Evolutionary conservation across 2,888 invertebrate genomes (phyloP), one percentile per base, ranked within the genome.

Genomic region (Drosophila nr. fundita): DNA sequence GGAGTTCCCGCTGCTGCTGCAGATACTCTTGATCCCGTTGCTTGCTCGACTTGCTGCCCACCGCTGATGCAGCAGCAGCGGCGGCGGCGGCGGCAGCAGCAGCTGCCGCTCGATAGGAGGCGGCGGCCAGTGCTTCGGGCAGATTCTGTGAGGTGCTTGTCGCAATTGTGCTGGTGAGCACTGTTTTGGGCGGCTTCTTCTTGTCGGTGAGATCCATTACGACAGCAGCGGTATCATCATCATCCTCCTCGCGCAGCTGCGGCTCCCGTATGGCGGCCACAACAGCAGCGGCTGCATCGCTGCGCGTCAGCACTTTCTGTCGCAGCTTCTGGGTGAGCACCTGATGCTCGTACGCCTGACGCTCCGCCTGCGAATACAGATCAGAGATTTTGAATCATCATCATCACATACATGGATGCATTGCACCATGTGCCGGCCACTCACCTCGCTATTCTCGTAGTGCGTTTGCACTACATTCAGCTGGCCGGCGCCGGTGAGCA

Each of bases 271-370:
- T 75, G 4, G 74, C 81, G 1, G 82, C 82, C 2, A 77, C 86
- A n/a, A 68, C 81, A 0, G 84, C 80, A 1, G 81, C 80, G 27
- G 90, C 89, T 68, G 94, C 94, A 45, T 95, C 95, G 21, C 96
- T 96, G 57, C 98, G 95, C 48, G 97, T 97, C 82, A 98, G 92
- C 18, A 97, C 97, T 21, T 98, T 97, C 92, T 98, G 97, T 42
- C 98, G 95, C 80, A 98, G 97, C 93, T 98, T 98, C 94, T 98
- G 96, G 50, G 96, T 95, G 76, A 96, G 94, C 92, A 95, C 94
- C 92, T 95, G 95, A 87, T 95, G 95, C 76, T 94, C 94, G 76
- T 94, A 94, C 18, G 94, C 93, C 78, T 94, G 94, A 62, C 94
- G 94, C 82, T 94, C 94, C 59, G 94, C 94, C 87, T 93, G 66